Conservation (phyloP, 2,888 invertebrate species). For the Blastobasis lacticolella region DNA sequence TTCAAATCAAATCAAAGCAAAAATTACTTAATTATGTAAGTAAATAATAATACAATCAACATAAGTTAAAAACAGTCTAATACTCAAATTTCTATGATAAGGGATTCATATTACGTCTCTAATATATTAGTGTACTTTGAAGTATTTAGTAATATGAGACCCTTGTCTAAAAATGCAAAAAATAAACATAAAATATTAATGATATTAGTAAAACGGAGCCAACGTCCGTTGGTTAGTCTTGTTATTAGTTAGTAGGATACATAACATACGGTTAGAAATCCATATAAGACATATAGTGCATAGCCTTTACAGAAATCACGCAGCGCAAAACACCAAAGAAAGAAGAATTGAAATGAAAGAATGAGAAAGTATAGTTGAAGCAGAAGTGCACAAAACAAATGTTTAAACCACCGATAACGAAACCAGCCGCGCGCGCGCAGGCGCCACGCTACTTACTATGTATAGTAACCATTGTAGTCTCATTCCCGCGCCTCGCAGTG, state of each 20-base stretch:
- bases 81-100: too few species aligned
- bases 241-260: conserved; percentile 34
- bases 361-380: conserved; percentile 30
- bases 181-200: not conserved
- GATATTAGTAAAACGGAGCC: conserved; percentile 7
- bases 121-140: too few species aligned
- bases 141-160: too few species aligned
- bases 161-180: too few species aligned
- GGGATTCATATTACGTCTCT: too few species aligned
- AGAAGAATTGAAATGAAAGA: conserved; percentile 27
- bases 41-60: too few species aligned
- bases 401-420: conserved; percentile 10
- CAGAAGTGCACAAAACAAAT: conserved; percentile 37
- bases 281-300: conserved; percentile 18
- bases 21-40: too few species aligned
- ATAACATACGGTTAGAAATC: conserved; percentile 31
- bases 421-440: too few species aligned
- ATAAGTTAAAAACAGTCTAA: too few species aligned
- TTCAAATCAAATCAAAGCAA: too few species aligned
- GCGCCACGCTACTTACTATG: conserved; percentile 53
- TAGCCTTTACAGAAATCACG: conserved; percentile 17
- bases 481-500: conserved; percentile 38
- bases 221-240: too few species aligned
- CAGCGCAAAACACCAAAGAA: conserved; percentile 57
- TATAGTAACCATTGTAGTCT: conserved; percentile 30